Evolutionary conservation across 2,888 invertebrate genomes (phyloP).

Genomic region (Apocheima hispidaria): DNA sequence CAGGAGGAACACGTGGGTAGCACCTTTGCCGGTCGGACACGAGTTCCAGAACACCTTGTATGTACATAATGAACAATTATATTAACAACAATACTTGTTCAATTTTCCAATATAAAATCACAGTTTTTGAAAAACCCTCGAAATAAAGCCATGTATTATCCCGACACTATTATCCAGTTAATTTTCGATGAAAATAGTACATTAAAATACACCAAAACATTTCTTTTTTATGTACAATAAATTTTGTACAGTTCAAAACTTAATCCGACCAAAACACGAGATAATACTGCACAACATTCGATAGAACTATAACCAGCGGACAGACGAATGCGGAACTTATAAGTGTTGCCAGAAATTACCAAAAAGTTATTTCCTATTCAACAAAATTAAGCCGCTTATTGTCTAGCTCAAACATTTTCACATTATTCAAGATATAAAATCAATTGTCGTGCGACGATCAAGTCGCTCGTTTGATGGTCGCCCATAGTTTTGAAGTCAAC

Average conservation of each 20-base stretch:
- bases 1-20: no score
- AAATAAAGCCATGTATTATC: not conserved
- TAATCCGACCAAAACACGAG: not conserved
- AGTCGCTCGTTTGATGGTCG: no score
- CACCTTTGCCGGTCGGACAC: no score
- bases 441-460: no score
- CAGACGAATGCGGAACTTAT: no score
- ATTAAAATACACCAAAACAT: not conserved
- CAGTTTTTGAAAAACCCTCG: not conserved
- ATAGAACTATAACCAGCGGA: no score
- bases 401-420: no score
- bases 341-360: not conserved
- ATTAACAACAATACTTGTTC: no score
- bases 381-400: no score
- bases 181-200: constrained; percentile 6
- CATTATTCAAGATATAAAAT: no score
- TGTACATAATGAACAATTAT: not conserved
- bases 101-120: not conserved
- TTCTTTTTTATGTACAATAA: constrained; percentile 10
- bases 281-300: constrained; percentile 13
- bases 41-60: no score
- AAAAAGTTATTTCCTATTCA: not conserved
- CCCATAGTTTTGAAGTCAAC: not conserved
- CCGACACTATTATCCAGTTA: not conserved
- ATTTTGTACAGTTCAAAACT: constrained; percentile 6